Percentiles rank a stretch among this genome's conserved stretches.
These are phyloP conservation scores for Pelusios castaneus DNA, from an alignment of 2,113 vertebrate species.

Conservation along the genomic window DNA sequence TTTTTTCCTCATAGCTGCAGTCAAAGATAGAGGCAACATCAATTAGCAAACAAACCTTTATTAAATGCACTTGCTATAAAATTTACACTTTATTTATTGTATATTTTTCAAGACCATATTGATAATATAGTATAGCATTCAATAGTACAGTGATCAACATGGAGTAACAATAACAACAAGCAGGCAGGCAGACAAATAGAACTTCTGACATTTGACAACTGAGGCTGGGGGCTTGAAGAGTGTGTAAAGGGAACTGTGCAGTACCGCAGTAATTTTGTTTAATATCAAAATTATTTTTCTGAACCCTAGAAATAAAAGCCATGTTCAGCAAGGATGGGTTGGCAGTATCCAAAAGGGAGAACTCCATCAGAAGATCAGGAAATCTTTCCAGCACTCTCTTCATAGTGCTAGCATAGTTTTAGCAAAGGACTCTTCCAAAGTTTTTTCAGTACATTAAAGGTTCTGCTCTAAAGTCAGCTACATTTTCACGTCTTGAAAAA, in stretches of 20 bases:
- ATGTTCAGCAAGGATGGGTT: background rate
- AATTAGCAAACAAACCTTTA: background rate
- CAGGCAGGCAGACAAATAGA: background rate
- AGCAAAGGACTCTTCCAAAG: background rate
- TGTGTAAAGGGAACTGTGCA: background rate
- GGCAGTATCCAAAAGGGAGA: background rate
- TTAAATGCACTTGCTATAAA: background rate
- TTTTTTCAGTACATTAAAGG: background rate
- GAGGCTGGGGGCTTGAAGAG: background rate
- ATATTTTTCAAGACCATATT: background rate
- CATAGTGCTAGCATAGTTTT: background rate
- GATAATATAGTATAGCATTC: background rate
- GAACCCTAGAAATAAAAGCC: background rate
- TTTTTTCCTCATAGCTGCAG: background rate
- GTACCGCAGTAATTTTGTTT: background rate
- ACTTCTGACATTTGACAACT: background rate
- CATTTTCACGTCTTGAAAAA: background rate
- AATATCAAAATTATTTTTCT: background rate
- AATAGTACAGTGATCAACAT: background rate
- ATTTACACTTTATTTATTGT: background rate
- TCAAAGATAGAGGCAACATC: background rate
- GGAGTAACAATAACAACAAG: background rate
- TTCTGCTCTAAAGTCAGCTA: background rate
- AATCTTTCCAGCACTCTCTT: background rate
- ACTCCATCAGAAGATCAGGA: background rate